Base-by-base conservation (phyloP, 2,797 vertebrate genomes). In the Siniperca undulata region DNA sequence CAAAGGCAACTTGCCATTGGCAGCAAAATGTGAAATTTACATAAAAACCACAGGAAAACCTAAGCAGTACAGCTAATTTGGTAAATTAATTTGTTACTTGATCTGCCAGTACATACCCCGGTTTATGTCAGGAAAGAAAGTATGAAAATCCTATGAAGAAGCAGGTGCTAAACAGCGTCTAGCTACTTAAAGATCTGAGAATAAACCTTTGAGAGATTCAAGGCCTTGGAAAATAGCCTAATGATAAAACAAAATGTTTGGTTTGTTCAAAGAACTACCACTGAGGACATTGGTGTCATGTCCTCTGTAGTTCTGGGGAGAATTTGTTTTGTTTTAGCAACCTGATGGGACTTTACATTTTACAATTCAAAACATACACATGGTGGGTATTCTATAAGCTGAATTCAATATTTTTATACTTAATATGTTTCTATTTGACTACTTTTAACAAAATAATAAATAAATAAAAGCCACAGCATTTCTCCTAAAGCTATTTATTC, bases 11-110 rank as follows among this genome's bases (percentile, higher is more conserved):
- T 52, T 66, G 17, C 59, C 64, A 77, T n/a, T 72, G 48, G 34
- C 58, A 81, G 64, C 36, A 75, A 82, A 77, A 80, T 20, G 27
- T 65, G 36, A 71, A 64, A 70, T 77, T 58, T 74, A 67, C 42
- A 81, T 64, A 73, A 65, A 70, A 78, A 70, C 12, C 34, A 60
- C 24, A 64, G 42, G 27, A 58, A 58, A 60, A 52, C 42, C 8
- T 48, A 7, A 59, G 17, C 70, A 83, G 55, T 16, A 42, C 20
- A 34, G 20, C 17, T 64, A 42, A 79, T 52, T 50, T 67, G 44
- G 46, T 52, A 24, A 61, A 60, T 60, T n/a, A 1, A 55, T 74
- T 64, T 53, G 16, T n/a, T 20, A 75, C 56, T 70, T 60, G 38
- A 69, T 84, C 55, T 62, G 46, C 10, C 42, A 27, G 40, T 20